phyloP scores from a whole-genome alignment of 1,140 invertebrate genomes.

The Papilio helenus region DNA sequence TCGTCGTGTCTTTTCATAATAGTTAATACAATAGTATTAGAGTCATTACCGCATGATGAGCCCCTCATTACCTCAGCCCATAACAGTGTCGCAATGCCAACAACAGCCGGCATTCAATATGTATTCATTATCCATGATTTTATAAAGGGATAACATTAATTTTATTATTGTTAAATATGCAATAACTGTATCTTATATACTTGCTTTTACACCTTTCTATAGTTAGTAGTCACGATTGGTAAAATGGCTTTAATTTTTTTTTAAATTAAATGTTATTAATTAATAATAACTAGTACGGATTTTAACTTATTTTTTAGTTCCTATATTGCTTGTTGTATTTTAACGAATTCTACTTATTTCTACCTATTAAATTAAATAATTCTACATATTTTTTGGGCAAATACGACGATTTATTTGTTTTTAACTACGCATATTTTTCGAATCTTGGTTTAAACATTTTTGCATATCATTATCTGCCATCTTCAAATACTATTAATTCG shows the following conservation, averaged over 20 bases:
- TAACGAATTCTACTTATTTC: too few species aligned
- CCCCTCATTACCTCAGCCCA: conserved; percentile 46
- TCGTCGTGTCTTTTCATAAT: conserved; percentile 35
- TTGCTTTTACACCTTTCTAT: too few species aligned
- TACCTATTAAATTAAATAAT: too few species aligned
- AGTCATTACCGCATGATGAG: conserved; percentile 40
- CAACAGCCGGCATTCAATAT: conserved; percentile 41
- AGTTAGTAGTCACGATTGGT: too few species aligned
- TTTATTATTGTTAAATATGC: background rate
- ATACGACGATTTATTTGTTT: background rate
- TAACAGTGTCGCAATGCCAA: conserved; percentile 49
- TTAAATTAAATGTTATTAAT: too few species aligned
- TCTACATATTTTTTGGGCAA: background rate
- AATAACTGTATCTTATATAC: background rate
- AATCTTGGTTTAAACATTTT: conserved; percentile 1
- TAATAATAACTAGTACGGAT: too few species aligned
- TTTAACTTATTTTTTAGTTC: too few species aligned
- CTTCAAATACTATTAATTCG: background rate
- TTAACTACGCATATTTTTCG: background rate
- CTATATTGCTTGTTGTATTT: too few species aligned
- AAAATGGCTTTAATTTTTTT: too few species aligned
- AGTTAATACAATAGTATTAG: conserved; percentile 46
- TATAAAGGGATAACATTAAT: conserved; percentile 18
- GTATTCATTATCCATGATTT: conserved; percentile 20
- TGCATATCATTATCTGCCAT: background rate